These are phyloP conservation scores for Drosophila borborema DNA, from an alignment of 2,888 invertebrate species.

Conservation along the genomic window DNA sequence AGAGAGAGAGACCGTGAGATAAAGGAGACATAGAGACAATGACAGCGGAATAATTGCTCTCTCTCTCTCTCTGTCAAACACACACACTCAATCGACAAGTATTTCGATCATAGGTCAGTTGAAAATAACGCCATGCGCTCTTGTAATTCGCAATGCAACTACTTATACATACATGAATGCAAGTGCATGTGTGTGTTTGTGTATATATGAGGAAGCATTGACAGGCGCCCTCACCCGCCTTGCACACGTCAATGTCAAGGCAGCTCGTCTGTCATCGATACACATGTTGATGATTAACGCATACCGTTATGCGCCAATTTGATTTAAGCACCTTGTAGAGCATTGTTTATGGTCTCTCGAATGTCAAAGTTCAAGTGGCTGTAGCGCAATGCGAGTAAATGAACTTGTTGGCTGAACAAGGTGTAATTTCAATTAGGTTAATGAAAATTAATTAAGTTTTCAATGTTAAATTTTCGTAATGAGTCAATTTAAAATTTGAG, in stretches of 20 bases:
- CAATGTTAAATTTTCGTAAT: not conserved
- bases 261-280: constrained; percentile 21
- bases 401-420: constrained; percentile 17
- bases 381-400: constrained; percentile 1
- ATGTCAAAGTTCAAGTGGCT: constrained; percentile 35
- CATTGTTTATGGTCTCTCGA: constrained; percentile 9
- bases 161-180: not conserved
- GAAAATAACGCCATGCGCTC: constrained; percentile 29
- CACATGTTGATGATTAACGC: constrained; percentile 11
- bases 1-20: constrained; percentile 9
- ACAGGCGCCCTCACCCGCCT: not conserved
- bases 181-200: not conserved
- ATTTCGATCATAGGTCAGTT: constrained; percentile 38
- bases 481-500: not conserved
- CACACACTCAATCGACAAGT: constrained; percentile 19
- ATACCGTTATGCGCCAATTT: constrained; percentile 22
- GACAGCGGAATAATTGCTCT: constrained; percentile 28
- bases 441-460: not conserved
- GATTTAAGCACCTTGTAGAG: constrained; percentile 10
- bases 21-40: constrained; percentile 14
- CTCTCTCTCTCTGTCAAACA: constrained; percentile 1
- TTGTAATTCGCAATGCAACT: constrained; percentile 19
- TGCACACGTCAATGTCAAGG: constrained; percentile 40
- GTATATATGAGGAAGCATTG: constrained; percentile 10
- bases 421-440: constrained; percentile 5